Evolutionary conservation across 2,888 invertebrate species (phyloP).

Genomic region (Xestobium rufovillosum): DNA sequence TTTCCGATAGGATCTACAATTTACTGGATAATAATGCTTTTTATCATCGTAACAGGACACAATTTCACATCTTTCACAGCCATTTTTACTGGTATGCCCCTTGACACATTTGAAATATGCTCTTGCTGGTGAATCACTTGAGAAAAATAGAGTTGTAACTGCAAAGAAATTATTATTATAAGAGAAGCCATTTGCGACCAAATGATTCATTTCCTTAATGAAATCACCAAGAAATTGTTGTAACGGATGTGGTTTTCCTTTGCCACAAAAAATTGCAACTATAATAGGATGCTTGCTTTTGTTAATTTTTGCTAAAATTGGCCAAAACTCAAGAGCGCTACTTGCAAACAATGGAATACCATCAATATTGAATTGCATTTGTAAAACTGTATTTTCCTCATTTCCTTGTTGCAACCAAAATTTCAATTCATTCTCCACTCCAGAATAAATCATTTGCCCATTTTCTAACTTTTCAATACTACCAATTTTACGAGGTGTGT

Average conservation of each 20-base stretch:
- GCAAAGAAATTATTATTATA: no score
- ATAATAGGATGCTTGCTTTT: slow-evolving; percentile 2
- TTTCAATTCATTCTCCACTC: no score
- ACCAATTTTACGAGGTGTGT: no score
- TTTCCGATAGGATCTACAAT: no score
- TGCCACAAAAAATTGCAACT: slow-evolving; percentile 10
- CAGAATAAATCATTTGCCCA: no score
- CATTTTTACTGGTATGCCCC: slow-evolving; percentile 1
- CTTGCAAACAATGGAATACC: slow-evolving; percentile 6
- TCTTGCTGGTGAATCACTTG: slow-evolving; percentile 6
- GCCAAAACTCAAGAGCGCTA: slow-evolving; percentile 10
- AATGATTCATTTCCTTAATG: slow-evolving; percentile 6
- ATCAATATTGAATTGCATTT: slow-evolving; percentile 10
- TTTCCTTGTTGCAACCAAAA: no score
- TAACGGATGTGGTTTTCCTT: slow-evolving; percentile 9
- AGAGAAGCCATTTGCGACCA: no score
- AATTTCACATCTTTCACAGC: slow-evolving; percentile 8
- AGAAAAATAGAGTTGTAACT: no score
- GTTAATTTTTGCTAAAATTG: slow-evolving; percentile 7
- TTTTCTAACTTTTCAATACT: no score
- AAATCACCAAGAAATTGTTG: slow-evolving; percentile 5
- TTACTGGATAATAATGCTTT: no score
- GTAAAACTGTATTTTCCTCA: no score
- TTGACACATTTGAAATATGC: slow-evolving; percentile 6
- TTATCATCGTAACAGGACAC: no score